Percentiles rank a stretch among this genome's conserved stretches.
These are phyloP conservation scores for Saccostrea echinata DNA, from an alignment of 1,140 invertebrate genomes.

Conservation along the genomic window DNA sequence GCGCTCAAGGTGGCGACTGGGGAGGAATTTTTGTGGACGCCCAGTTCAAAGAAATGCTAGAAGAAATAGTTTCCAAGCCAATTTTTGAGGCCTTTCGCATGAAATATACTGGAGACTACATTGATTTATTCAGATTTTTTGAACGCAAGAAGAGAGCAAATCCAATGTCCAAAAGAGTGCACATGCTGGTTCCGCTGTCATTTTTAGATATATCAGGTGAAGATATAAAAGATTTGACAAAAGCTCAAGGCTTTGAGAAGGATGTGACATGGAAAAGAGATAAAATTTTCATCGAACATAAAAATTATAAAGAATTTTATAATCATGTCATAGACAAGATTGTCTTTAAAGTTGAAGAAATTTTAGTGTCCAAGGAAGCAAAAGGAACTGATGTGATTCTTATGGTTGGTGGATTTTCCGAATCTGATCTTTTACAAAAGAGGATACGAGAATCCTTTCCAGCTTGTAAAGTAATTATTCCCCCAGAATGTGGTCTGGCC, in stretches of 20 bases:
- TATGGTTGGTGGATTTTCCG: slow-evolving; percentile 65
- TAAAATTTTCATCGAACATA: slow-evolving; percentile 55
- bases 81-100: slow-evolving; percentile 48
- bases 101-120: slow-evolving; percentile 42
- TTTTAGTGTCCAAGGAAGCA: slow-evolving; percentile 47
- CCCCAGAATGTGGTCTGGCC: slow-evolving; percentile 56
- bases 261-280: slow-evolving; percentile 40
- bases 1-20: too few relatives aligned
- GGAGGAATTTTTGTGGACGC: slow-evolving; percentile 55
- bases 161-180: background rate
- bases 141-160: slow-evolving; percentile 59
- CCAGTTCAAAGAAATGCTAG: slow-evolving; percentile 45
- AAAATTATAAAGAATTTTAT: slow-evolving; percentile 51
- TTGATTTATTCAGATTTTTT: slow-evolving; percentile 54
- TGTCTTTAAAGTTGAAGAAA: slow-evolving; percentile 47
- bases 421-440: slow-evolving; percentile 57
- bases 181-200: background rate
- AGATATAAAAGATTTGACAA: background rate
- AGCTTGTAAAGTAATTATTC: slow-evolving; percentile 52
- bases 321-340: slow-evolving; percentile 54
- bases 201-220: background rate
- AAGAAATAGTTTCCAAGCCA: slow-evolving; percentile 31
- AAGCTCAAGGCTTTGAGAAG: background rate
- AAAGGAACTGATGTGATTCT: slow-evolving; percentile 53
- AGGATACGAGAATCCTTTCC: slow-evolving; percentile 50